phyloP scores from a whole-genome alignment of 35 echinoderm and acorn worm genomes.

The Apostichopus japonicus region DNA sequence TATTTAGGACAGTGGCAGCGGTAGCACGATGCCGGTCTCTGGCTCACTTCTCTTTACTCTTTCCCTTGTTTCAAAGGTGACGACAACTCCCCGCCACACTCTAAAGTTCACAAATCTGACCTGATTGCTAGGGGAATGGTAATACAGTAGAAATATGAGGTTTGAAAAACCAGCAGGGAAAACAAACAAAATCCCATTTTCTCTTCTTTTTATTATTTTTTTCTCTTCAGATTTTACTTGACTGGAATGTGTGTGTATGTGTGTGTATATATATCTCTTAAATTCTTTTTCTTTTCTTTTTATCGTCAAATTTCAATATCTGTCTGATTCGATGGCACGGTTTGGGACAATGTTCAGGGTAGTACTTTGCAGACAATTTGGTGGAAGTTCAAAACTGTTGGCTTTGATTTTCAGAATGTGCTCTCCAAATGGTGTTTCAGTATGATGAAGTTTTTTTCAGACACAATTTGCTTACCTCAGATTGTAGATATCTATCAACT shows the following conservation, averaged over 20 bases:
- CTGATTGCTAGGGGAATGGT: not conserved
- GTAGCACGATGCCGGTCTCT: not conserved
- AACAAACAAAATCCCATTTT: slow-evolving; percentile 17
- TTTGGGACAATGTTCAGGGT: too few relatives aligned
- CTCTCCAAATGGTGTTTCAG: too few relatives aligned
- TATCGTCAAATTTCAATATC: too few relatives aligned
- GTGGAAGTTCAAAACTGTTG: too few relatives aligned
- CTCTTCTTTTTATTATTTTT: not conserved
- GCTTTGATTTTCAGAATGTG: too few relatives aligned
- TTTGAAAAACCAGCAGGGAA: not conserved
- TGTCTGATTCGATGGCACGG: too few relatives aligned
- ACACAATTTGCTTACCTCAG: too few relatives aligned
- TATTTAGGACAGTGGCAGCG: slow-evolving; percentile 35
- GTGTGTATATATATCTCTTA: too few relatives aligned
- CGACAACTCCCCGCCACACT: not conserved
- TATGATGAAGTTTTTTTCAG: too few relatives aligned
- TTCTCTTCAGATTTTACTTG: not conserved
- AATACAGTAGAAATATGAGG: not conserved
- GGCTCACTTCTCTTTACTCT: not conserved
- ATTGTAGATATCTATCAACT: too few relatives aligned
- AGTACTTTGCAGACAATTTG: too few relatives aligned
- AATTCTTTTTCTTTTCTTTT: too few relatives aligned
- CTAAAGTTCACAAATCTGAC: not conserved
- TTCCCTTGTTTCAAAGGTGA: slow-evolving; percentile 3
- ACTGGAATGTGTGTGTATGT: not conserved